phyloP scores from a whole-genome alignment of 2,888 invertebrate genomes.

The Machimus rusticus region DNA sequence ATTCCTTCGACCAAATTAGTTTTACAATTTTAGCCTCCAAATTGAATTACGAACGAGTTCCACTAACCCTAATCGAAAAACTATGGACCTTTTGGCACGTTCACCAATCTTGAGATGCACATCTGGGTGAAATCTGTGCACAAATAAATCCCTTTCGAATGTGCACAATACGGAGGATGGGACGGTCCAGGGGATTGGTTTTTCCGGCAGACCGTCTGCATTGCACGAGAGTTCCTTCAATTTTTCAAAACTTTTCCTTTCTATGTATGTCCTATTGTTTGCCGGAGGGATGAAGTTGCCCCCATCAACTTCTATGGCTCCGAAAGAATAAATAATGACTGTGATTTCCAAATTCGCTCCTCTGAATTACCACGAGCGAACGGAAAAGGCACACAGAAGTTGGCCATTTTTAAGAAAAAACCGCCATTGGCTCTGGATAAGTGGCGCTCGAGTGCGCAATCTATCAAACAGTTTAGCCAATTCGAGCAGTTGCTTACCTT shows the following conservation, averaged over 20 bases:
- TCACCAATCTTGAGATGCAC: not conserved
- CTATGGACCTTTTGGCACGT: not conserved
- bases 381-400: not conserved
- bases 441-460: not conserved
- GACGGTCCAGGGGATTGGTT: not conserved
- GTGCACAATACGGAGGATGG: not conserved
- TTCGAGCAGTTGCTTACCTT: not conserved
- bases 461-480: not conserved
- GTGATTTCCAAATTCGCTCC: not conserved
- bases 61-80: not conserved
- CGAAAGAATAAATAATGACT: not conserved
- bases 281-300: not conserved
- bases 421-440: not conserved
- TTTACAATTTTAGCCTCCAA: not conserved
- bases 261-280: not conserved
- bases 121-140: not conserved
- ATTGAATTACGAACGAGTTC: not conserved
- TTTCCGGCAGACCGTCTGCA: not conserved
- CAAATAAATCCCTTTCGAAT: not conserved
- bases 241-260: not conserved
- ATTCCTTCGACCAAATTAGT: not conserved
- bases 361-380: not conserved
- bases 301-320: not conserved
- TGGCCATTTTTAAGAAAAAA: not conserved
- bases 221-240: not conserved